phyloP scores from a whole-genome alignment of 1,140 invertebrate species.

The Spodoptera litura region DNA sequence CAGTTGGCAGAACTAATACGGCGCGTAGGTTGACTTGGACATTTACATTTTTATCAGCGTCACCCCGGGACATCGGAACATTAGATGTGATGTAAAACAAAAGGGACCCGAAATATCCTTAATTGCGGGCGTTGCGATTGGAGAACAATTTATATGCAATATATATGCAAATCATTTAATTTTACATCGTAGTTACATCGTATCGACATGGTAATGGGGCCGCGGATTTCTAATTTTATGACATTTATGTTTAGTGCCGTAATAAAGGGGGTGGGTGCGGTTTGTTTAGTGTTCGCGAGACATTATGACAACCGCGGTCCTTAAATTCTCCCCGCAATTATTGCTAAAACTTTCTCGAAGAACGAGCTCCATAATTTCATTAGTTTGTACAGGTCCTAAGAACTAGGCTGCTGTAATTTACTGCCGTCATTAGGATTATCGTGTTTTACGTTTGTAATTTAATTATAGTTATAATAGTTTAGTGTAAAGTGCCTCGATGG shows the following conservation, averaged over 20 bases:
- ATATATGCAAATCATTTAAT: constrained; percentile 71
- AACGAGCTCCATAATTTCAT: constrained; percentile 11
- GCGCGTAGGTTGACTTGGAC: constrained; percentile 60
- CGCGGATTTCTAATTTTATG: constrained; percentile 35
- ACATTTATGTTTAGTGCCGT: constrained; percentile 18
- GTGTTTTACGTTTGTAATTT: too few species aligned
- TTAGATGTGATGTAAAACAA: constrained; percentile 71
- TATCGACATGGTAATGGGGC: constrained; percentile 54
- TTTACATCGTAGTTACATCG: constrained; percentile 24
- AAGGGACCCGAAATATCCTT: constrained; percentile 57
- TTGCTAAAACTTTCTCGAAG: background rate
- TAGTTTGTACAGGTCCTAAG: background rate
- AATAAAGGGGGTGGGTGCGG: constrained; percentile 23
- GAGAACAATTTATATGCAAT: constrained; percentile 71
- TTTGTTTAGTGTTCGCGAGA: constrained; percentile 21
- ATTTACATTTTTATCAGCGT: constrained; percentile 75
- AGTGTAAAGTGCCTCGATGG: too few species aligned
- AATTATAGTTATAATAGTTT: too few species aligned
- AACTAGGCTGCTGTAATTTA: background rate
- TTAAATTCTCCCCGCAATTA: constrained; percentile 8
- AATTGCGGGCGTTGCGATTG: constrained; percentile 63
- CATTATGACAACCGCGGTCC: constrained; percentile 9
- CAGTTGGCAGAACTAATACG: constrained; percentile 55
- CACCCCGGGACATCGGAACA: constrained; percentile 59
- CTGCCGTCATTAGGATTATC: too few species aligned